These are phyloP conservation scores for Rotaria macrura DNA, from an alignment of 2,888 invertebrate genomes.

Conservation along the genomic window DNA sequence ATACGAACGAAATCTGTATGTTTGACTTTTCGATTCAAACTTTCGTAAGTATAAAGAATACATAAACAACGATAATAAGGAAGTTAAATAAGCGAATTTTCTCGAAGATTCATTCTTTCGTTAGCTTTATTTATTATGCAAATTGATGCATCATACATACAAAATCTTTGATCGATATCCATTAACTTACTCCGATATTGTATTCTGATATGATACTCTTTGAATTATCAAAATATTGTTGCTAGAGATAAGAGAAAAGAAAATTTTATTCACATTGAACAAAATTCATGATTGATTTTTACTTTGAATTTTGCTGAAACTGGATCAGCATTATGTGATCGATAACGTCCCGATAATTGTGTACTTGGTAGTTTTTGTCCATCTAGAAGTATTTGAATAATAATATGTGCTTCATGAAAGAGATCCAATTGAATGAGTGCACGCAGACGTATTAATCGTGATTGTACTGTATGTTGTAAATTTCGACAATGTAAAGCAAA, in stretches of 20 bases:
- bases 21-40: too few species aligned
- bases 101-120: too few species aligned
- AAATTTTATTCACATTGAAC: background rate
- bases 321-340: background rate
- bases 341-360: background rate
- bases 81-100: too few species aligned
- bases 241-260: background rate
- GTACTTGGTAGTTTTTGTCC: background rate
- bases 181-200: background rate
- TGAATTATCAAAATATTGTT: background rate
- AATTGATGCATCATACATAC: too few species aligned
- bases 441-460: constrained; percentile 37
- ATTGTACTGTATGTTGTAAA: constrained; percentile 45
- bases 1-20: too few species aligned
- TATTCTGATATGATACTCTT: background rate
- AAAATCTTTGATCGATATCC: too few species aligned
- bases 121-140: too few species aligned
- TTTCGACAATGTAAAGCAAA: constrained; percentile 46
- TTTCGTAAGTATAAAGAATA: too few species aligned
- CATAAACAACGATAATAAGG: too few species aligned
- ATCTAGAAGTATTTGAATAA: background rate
- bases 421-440: constrained; percentile 21
- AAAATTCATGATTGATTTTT: background rate
- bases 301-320: background rate
- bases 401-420: constrained; percentile 26